Evolutionary conservation across 2,797 vertebrate species (phyloP).

Genomic region (Gouania willdenowi): DNA sequence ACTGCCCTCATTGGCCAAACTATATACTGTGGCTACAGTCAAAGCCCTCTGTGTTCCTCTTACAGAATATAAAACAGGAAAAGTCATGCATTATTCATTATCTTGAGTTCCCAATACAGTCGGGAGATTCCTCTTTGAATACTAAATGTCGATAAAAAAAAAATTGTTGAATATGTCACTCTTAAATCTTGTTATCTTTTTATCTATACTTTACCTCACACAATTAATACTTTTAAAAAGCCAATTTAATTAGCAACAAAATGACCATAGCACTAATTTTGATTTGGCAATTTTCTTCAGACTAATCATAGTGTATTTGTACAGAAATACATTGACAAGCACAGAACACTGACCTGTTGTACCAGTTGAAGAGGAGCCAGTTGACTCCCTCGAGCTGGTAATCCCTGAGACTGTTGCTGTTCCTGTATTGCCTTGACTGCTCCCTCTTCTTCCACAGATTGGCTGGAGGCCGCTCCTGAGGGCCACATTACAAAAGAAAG

Average conservation of each 20-base stretch:
- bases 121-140: constrained; percentile 18
- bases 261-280: no score
- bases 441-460: constrained; percentile 97
- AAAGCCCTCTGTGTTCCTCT: constrained; percentile 8
- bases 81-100: constrained; percentile 41
- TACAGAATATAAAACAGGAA: constrained; percentile 5
- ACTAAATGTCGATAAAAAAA: constrained; percentile 2
- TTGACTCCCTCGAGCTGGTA: constrained; percentile 99
- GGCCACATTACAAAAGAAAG: constrained; percentile 3
- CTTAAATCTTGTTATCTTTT: no score
- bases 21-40: constrained; percentile 24
- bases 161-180: no score
- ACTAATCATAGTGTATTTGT: no score
- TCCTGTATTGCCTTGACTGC: constrained; percentile 93
- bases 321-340: no score
- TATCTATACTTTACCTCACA: no score
- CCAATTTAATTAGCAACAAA: no score
- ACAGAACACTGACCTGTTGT: constrained; percentile 92
- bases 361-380: constrained; percentile 99
- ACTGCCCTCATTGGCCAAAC: constrained; percentile 23
- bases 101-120: constrained; percentile 1
- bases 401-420: constrained; percentile 97
- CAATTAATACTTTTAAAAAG: no score
- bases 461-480: constrained; percentile 90
- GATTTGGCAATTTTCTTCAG: no score